Base-by-base conservation (phyloP, 2,888 invertebrate species). In the Ophioninae sp. region DNA sequence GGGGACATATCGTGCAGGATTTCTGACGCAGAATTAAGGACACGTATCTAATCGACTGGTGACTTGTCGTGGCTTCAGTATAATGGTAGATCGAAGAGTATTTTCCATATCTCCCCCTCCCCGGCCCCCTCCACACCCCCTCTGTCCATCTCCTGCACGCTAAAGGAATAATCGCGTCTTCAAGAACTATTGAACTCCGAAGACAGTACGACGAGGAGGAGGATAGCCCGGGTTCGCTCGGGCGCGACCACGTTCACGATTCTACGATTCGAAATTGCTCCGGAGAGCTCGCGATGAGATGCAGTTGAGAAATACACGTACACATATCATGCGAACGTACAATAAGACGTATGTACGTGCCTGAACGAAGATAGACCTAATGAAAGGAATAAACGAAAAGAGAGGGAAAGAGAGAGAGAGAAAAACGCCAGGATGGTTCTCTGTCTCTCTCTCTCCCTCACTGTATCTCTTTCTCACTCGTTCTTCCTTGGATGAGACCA, bases 171-270 rank as follows among this genome's bases (percentile, higher is more conserved):
- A 79, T 77, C 75, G 63, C 82, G 73, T 79, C 82, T 73, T 77
- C 80, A 51, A 59, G 73, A 82, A 63, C 65, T 51, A 74, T 82
- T 61, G 75, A 76, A 68, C 63, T 39, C 65, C 76, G 83, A 83
- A 51, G 63, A 82, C 72, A 13, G 73, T 69, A 79, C 79, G 76
- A 81, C 74, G 83, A 81, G 61, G 69, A 30, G 30, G 30, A 71
- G 79, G 78, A 84, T 81, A 73, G 44, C 81, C 39, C 64, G 81
- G 72, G 20, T 51, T 79, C 84, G 79, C 79, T 84, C 84, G 84
- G 84, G 84, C 84, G 84, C 81, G 84, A 84, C 84, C 81, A 81
- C 81, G 84, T 84, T 75, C 84, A 84, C 84, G 84, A 84, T 81
- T 84, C 84, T 84, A 76, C 84, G 81, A 84, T 84, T 84, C 75